A percentile compares a stretch with the other conserved stretches of the same genome.
Evolutionary conservation across 2,797 vertebrate species (phyloP).

Genomic region (Pampus argenteus): DNA sequence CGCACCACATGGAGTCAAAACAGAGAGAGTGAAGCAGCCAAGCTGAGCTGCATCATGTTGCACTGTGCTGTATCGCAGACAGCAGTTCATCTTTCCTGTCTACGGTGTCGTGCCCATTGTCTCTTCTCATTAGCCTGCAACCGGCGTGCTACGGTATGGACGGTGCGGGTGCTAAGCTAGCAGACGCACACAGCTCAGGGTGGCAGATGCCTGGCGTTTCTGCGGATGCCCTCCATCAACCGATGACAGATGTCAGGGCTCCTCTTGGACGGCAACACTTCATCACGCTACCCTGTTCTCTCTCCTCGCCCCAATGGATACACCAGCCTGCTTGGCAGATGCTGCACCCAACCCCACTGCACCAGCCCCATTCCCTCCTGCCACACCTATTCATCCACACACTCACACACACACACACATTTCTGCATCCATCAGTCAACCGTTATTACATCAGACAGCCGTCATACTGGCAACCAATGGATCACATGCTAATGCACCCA

Average conservation of each 20-base stretch:
- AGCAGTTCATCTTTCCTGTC: constrained; percentile 77
- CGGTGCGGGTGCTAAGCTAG: constrained; percentile 59
- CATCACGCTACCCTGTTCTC: constrained; percentile 79
- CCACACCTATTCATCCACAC: constrained; percentile 68
- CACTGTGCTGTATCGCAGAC: constrained; percentile 54
- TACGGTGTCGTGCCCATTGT: constrained; percentile 78
- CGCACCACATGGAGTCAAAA: constrained; percentile 35
- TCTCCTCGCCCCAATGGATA: constrained; percentile 74
- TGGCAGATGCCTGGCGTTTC: constrained; percentile 86
- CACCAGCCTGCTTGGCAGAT: constrained; percentile 77
- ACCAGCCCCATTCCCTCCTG: constrained; percentile 58
- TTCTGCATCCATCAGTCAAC: constrained; percentile 84
- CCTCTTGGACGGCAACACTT: constrained; percentile 84
- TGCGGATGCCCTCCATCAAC: constrained; percentile 84
- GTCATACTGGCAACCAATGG: constrained; percentile 83
- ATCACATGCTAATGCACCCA: constrained; percentile 84
- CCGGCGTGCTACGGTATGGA: constrained; percentile 51
- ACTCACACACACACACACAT: constrained; percentile 45
- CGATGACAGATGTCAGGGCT: constrained; percentile 88
- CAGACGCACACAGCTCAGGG: constrained; percentile 77
- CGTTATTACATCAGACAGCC: constrained; percentile 86
- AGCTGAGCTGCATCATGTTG: constrained; percentile 52
- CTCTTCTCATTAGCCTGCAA: constrained; percentile 83
- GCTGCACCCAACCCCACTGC: constrained; percentile 63
- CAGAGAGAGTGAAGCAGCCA: constrained; percentile 24